These are phyloP conservation scores for Apotomis capreana DNA, from an alignment of 2,888 invertebrate genomes.

Conservation along the genomic window DNA sequence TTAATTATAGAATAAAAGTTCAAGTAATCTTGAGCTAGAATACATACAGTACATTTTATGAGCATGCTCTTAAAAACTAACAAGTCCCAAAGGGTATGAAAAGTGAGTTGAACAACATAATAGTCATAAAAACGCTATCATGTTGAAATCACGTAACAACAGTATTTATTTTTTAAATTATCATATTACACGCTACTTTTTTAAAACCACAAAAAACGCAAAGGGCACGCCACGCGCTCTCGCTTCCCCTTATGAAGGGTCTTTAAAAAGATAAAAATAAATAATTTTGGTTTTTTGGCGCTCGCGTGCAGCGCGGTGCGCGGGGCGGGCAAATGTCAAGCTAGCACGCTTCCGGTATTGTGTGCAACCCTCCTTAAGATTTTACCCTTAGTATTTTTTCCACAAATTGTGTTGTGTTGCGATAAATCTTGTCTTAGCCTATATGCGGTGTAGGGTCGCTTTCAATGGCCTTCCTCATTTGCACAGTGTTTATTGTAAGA, in stretches of 20 bases:
- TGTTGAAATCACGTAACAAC: background rate
- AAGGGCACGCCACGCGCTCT: constrained; percentile 49
- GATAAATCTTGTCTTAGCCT: constrained; percentile 8
- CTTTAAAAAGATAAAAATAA: constrained; percentile 72
- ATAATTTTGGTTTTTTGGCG: constrained; percentile 71
- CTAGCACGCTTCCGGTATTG: constrained; percentile 69
- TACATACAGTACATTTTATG: too few relatives aligned
- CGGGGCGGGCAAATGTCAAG: constrained; percentile 67
- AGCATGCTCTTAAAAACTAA: background rate
- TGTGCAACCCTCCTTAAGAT: constrained; percentile 61
- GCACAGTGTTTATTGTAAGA: background rate
- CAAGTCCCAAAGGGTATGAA: background rate
- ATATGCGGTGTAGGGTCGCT: background rate
- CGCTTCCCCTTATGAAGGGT: constrained; percentile 52
- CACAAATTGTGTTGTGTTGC: background rate
- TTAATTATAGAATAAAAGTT: too few relatives aligned
- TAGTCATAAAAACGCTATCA: background rate
- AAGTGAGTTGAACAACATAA: background rate
- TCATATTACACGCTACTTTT: constrained; percentile 37
- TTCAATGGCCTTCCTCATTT: background rate
- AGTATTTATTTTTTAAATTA: constrained; percentile 33
- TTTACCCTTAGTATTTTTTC: constrained; percentile 42
- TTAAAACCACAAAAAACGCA: constrained; percentile 49
- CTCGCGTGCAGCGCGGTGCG: constrained; percentile 67
- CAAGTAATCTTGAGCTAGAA: too few relatives aligned